Percentiles rank a stretch among this genome's conserved stretches.
phyloP scores from a whole-genome alignment of 2,113 vertebrate species.

The Anguilla rostrata region DNA sequence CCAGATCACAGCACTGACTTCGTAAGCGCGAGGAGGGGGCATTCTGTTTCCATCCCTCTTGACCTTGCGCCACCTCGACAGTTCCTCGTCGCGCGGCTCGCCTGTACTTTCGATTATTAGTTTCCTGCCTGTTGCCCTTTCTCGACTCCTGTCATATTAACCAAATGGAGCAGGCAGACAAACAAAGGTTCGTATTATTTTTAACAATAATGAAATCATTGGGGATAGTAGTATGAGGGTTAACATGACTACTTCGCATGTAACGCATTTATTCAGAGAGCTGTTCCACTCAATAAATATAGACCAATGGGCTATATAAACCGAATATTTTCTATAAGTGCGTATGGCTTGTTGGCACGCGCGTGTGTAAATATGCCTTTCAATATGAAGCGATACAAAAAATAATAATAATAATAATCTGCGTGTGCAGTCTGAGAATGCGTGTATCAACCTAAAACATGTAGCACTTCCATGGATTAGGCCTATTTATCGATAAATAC shows the following conservation, averaged over 20 bases:
- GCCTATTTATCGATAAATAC: too few species aligned
- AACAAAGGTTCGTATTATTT: not conserved
- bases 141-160: not conserved
- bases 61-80: conserved; percentile 11
- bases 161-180: not conserved
- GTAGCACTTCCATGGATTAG: too few species aligned
- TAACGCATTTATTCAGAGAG: not conserved
- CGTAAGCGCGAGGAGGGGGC: not conserved
- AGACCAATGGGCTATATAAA: not conserved
- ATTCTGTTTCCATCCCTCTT: conserved; percentile 8
- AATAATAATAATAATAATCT: too few species aligned
- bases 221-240: not conserved
- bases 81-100: not conserved
- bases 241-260: not conserved
- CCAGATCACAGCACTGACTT: not conserved
- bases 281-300: not conserved
- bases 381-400: too few species aligned
- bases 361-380: too few species aligned
- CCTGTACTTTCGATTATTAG: conserved; percentile 2
- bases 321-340: not conserved
- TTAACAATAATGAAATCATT: not conserved
- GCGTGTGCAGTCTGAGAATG: not conserved
- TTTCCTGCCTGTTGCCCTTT: not conserved
- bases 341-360: too few species aligned
- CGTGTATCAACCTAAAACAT: not conserved